These are phyloP conservation scores for Dryadula phaetusa DNA, from an alignment of 2,888 invertebrate species.

Conservation along the genomic window DNA sequence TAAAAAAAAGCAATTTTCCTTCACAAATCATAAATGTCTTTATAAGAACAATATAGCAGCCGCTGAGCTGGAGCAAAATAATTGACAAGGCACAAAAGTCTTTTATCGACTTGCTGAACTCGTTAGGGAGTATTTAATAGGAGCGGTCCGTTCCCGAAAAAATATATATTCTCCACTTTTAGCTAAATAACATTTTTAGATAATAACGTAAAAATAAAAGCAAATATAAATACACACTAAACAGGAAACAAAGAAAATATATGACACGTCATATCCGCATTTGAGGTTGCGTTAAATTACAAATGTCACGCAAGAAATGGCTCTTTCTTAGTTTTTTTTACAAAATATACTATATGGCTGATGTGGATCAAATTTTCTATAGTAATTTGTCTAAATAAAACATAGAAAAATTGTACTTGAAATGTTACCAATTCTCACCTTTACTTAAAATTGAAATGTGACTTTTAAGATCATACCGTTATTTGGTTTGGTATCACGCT, in stretches of 20 bases:
- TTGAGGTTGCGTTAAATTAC: constrained; percentile 9
- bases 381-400: neutral
- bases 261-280: constrained; percentile 13
- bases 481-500: too few species aligned
- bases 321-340: neutral
- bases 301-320: constrained; percentile 7
- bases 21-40: constrained; percentile 19
- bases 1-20: constrained; percentile 6
- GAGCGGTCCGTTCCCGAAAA: constrained; percentile 3
- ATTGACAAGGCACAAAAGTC: constrained; percentile 27
- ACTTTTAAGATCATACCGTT: too few species aligned
- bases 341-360: neutral
- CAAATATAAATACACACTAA: neutral
- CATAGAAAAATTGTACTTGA: neutral
- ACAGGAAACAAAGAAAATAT: constrained; percentile 14
- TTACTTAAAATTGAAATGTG: too few species aligned
- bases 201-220: constrained; percentile 4
- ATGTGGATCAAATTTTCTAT: neutral
- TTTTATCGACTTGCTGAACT: constrained; percentile 28
- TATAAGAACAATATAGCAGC: constrained; percentile 6
- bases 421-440: too few species aligned
- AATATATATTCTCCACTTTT: neutral
- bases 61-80: constrained; percentile 21
- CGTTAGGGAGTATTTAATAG: constrained; percentile 26
- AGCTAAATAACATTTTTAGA: constrained; percentile 1